Base-by-base conservation (phyloP, 2,888 invertebrate species). In the Phyllotreta cruciferae region DNA sequence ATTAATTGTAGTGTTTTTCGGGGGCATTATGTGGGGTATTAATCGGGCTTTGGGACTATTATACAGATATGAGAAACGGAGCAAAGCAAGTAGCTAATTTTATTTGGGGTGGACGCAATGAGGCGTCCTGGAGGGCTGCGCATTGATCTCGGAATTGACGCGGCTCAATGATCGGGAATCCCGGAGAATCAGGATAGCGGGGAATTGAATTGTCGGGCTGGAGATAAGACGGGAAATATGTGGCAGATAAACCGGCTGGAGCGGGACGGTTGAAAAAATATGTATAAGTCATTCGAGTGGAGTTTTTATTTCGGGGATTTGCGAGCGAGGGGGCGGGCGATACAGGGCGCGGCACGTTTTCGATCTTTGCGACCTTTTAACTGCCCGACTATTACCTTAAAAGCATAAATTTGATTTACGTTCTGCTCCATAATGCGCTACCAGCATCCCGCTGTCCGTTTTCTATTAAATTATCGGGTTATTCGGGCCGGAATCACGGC, bases 171-270 rank as follows among this genome's bases (percentile, higher is more conserved):
- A 53, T 52, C 60, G 44, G 35, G 56, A 63, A 56, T 56, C 63
- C 56, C 42, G 62, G 50, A 62, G 39, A 56, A 64, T 67, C 64
- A 47, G 60, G 67, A 64, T 63, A 60, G 66, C 63, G 56, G 58
- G 57, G 56, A 68, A 68, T 70, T 68, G 70, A 68, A 68, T 70
- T 67, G 60, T 66, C 52, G 63, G 60, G 64, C 60, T 55, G 41
- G 45, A 45, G 24, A 54, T 37, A 45, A 60, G 42, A 37, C 11
- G 36, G 44, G 44, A 50, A 60, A 45, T 53, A 56, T 56, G 56
- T 11, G 36, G 34, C 9, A 36, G 36, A 45, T 47, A 47, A 56
- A 56, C 45, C 38, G 56, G 35, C 3, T 47, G 42, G 42, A 56
- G 1, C n/a, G n/a, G 49, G 34, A 34, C 13, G 45, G 9, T 13